Conservation (phyloP, 2,113 vertebrate species). For the Pollimyrus isidori region DNA sequence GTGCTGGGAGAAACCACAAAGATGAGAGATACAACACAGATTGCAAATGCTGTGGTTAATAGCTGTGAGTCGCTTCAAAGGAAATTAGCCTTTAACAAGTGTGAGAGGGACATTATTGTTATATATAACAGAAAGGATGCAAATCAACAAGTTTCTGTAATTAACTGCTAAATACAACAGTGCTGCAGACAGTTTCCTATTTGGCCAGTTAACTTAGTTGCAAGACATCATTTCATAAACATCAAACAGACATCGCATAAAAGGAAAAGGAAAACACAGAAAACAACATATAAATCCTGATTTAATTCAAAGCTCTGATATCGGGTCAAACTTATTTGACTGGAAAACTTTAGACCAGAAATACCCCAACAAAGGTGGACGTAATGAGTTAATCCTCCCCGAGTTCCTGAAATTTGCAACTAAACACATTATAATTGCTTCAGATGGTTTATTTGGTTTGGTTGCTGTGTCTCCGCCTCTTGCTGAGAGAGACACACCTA, state of each 20-base stretch:
- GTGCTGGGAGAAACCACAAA: slow-evolving; percentile 44
- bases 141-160: neutral
- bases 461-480: slow-evolving; percentile 72
- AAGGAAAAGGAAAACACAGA: neutral
- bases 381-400: slow-evolving; percentile 59
- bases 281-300: too few relatives aligned
- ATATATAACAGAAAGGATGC: slow-evolving; percentile 15
- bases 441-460: slow-evolving; percentile 83
- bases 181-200: neutral
- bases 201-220: neutral
- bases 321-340: neutral
- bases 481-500: slow-evolving; percentile 82
- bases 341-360: neutral
- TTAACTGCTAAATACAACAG: neutral
- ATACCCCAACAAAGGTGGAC: slow-evolving; percentile 18
- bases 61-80: slow-evolving; percentile 40
- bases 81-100: slow-evolving; percentile 44
- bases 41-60: slow-evolving; percentile 50
- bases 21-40: slow-evolving; percentile 57
- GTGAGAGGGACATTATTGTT: slow-evolving; percentile 50
- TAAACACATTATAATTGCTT: slow-evolving; percentile 75
- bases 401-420: slow-evolving; percentile 58
- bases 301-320: neutral
- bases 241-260: neutral
- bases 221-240: neutral